phyloP scores from a whole-genome alignment of 2,888 invertebrate genomes.

The Clunio marinus region DNA sequence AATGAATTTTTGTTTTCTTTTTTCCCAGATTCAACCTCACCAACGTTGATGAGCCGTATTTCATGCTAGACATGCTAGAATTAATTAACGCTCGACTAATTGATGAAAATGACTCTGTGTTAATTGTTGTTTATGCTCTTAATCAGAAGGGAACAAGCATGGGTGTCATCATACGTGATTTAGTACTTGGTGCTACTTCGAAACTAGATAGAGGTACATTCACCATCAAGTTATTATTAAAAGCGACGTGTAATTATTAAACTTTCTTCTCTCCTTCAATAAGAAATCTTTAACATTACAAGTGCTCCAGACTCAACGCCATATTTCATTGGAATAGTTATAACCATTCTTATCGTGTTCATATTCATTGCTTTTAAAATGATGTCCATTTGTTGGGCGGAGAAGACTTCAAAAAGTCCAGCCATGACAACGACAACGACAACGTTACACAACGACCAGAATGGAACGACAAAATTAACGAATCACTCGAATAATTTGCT shows the following conservation, averaged over 20 bases:
- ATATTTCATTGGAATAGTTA: conserved; percentile 34
- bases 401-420: background rate
- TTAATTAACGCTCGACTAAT: conserved; percentile 28
- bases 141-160: conserved; percentile 78
- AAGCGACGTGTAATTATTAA: background rate
- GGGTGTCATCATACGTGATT: conserved; percentile 67
- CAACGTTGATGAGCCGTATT: conserved; percentile 50
- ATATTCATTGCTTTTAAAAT: conserved; percentile 37
- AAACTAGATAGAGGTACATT: conserved; percentile 37
- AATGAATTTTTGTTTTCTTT: background rate
- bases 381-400: conserved; percentile 26
- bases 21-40: conserved; percentile 49
- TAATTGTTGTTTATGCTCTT: conserved; percentile 71
- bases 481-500: conserved; percentile 39
- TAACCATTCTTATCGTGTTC: conserved; percentile 30
- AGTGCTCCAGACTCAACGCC: conserved; percentile 20
- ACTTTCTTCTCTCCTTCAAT: background rate
- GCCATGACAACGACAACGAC: background rate
- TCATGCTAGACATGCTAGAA: conserved; percentile 46
- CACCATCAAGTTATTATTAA: background rate
- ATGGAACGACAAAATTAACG: conserved; percentile 36
- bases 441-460: conserved; percentile 17
- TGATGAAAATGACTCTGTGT: conserved; percentile 60
- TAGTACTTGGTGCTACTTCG: conserved; percentile 58
- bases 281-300: conserved; percentile 25